Conservation (phyloP, 2,113 vertebrate species). For the Piprites chloris region DNA sequence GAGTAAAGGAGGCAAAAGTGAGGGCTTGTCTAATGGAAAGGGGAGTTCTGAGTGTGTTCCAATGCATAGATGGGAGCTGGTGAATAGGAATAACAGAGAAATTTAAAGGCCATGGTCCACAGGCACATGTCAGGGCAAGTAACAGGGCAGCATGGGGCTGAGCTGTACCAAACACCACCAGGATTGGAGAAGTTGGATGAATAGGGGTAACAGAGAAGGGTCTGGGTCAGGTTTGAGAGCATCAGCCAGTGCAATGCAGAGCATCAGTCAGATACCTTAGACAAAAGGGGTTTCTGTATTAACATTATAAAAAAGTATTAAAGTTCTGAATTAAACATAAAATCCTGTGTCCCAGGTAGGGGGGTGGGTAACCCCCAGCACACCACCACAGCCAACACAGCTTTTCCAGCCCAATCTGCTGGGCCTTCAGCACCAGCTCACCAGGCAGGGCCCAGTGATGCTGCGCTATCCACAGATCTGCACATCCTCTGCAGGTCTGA, state of each 20-base stretch:
- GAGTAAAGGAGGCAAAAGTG: neutral
- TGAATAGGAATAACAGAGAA: neutral
- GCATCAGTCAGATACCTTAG: neutral
- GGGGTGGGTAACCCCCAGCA: neutral
- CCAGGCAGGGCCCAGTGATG: neutral
- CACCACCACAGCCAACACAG: neutral
- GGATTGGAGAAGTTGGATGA: neutral
- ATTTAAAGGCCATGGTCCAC: neutral
- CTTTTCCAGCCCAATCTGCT: neutral
- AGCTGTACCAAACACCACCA: neutral
- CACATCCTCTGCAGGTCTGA: constrained; percentile 2
- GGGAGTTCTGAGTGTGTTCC: neutral
- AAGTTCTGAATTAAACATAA: neutral
- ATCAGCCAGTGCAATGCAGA: neutral
- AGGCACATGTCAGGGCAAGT: neutral
- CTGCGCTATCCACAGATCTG: neutral
- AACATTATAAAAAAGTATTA: neutral
- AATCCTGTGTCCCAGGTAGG: neutral
- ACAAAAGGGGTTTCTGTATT: neutral
- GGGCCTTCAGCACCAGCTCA: neutral
- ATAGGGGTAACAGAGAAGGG: neutral
- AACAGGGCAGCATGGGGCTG: accelerated
- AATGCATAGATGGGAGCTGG: neutral
- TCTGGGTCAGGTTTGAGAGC: neutral
- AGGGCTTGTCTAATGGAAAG: neutral